phyloP scores from a whole-genome alignment of 2,888 invertebrate genomes.

The Acheta domesticus region DNA sequence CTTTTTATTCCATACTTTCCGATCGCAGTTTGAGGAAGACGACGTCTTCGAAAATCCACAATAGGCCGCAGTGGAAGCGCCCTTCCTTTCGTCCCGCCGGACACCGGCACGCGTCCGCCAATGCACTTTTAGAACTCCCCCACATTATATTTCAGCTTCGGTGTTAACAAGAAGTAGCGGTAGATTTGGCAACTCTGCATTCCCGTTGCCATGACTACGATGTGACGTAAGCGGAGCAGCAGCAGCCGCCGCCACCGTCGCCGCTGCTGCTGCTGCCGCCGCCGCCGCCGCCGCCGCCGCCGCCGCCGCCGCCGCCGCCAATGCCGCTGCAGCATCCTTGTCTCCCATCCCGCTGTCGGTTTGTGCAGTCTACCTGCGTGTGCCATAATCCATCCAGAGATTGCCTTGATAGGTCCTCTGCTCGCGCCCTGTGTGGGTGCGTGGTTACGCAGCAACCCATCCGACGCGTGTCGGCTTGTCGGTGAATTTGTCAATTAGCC shows the following conservation, averaged over 20 bases:
- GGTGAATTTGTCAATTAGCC: neutral
- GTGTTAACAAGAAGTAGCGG: constrained; percentile 27
- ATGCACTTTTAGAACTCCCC: neutral
- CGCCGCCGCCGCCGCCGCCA: constrained; percentile 35
- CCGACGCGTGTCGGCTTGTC: neutral
- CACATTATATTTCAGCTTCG: constrained; percentile 20
- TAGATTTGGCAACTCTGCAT: constrained; percentile 35
- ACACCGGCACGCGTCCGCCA: no score
- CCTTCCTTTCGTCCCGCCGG: no score
- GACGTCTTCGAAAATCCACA: no score
- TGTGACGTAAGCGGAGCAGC: constrained; percentile 33
- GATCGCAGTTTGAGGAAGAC: no score
- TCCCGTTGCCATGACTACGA: constrained; percentile 34
- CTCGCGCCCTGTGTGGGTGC: neutral
- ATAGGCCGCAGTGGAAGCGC: no score
- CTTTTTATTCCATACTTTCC: no score
- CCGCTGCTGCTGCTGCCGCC: constrained; percentile 26
- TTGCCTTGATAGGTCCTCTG: neutral
- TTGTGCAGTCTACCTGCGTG: constrained; percentile 24
- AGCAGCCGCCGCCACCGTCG: constrained; percentile 28
- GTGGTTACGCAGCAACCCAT: neutral
- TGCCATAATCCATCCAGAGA: neutral
- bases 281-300: constrained; percentile 21
- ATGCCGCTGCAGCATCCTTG: constrained; percentile 38
- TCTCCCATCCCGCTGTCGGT: constrained; percentile 12